Conservation (phyloP, 2,113 vertebrate genomes). For the Platichthys flesus region DNA sequence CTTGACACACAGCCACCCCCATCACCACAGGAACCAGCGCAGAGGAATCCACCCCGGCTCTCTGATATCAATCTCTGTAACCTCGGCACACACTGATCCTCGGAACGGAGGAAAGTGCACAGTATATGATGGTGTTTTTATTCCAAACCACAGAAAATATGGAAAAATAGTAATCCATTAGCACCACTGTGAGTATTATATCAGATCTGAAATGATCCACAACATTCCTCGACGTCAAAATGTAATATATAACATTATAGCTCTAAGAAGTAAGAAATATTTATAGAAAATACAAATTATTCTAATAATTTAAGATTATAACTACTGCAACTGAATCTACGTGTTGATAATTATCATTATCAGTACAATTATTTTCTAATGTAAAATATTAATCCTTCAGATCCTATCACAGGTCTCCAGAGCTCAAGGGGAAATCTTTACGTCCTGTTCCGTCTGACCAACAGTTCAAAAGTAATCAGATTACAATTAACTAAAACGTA, state of each 20-base stretch:
- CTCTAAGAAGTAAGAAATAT: neutral
- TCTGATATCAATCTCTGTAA: constrained; percentile 73
- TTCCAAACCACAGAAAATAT: constrained; percentile 8
- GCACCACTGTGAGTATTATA: neutral
- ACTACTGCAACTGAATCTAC: too few relatives aligned
- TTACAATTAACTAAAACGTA: too few relatives aligned
- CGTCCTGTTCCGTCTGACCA: too few relatives aligned
- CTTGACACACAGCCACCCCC: constrained; percentile 80
- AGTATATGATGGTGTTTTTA: constrained; percentile 47
- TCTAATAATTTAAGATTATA: too few relatives aligned
- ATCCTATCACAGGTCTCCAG: too few relatives aligned
- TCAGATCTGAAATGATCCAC: neutral
- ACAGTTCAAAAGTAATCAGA: too few relatives aligned
- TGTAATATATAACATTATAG: neutral
- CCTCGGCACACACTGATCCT: constrained; percentile 49
- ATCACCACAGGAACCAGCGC: constrained; percentile 80
- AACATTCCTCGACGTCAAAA: neutral
- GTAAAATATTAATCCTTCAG: too few relatives aligned
- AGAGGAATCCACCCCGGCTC: constrained; percentile 75
- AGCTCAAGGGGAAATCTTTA: too few relatives aligned
- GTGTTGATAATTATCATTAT: too few relatives aligned
- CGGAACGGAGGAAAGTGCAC: constrained; percentile 43
- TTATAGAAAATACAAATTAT: too few relatives aligned
- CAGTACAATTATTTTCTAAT: too few relatives aligned
- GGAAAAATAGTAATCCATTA: neutral